Evolutionary conservation across 2,113 vertebrate species (phyloP), one percentile per base, ranked within the genome.

Genomic region (Anoplopoma fimbria): DNA sequence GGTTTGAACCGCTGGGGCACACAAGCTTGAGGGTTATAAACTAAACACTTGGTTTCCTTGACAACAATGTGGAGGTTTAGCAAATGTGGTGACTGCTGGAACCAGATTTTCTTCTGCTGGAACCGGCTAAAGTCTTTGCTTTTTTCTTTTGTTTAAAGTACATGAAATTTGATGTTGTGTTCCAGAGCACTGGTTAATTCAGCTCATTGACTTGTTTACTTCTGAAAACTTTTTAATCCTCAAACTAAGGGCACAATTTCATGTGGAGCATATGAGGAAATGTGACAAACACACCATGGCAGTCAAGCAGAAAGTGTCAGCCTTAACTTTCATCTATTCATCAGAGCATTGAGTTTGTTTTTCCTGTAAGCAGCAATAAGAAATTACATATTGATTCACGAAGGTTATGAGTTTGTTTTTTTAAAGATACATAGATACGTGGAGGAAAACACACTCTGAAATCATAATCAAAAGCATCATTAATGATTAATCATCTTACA

Each of bases 401-500:
- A 60, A 69, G 69, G 62, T 82, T 86, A 19, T 17, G 70, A 75
- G 71, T 1, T 2, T 6, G 17, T 47, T 47, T 15, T 47, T 77
- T 77, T 77, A 70, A 85, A 47, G 58, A 51, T 82, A n/a, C 31
- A 71, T 53, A 74, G 34, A 77, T 75, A 81, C 7, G 19, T 65
- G 25, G 76, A 62, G 57, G 34, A 69, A 88, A 77, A 73, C 38
- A 71, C n/a, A 40, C 6, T 4, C 42, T 19, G 15, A 79, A 67
- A 79, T 80, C n/a, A n/a, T n/a, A n/a, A n/a, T n/a, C n/a, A n/a
- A n/a, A n/a, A n/a, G 34, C 60, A 83, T 74, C 63, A 84, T 91
- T 83, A 93, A 79, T 69, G 51, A 86, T 89, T 85, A 70, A 92
- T 86, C 38, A 58, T 73, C 38, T 69, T 47, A 70, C 61, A 72